These are phyloP conservation scores for Melitaea athalia DNA, from an alignment of 2,888 invertebrate genomes.

Conservation along the genomic window DNA sequence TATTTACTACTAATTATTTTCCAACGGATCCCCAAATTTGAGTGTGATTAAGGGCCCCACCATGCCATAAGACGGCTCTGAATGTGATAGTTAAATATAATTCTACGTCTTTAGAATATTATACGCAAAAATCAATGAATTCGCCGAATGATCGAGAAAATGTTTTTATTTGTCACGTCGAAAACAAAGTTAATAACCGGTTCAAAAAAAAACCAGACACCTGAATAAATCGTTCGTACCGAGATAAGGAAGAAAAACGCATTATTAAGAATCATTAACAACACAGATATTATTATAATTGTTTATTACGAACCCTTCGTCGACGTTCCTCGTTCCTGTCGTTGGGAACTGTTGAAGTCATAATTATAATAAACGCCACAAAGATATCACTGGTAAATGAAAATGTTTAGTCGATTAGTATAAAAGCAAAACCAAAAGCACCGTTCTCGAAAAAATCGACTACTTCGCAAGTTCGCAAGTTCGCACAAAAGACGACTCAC, in stretches of 20 bases:
- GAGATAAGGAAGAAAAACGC: constrained; percentile 41
- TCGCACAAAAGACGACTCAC: not conserved
- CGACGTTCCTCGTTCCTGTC: constrained; percentile 77
- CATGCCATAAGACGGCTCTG: not conserved
- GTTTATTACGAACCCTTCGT: constrained; percentile 60
- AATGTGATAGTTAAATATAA: not conserved
- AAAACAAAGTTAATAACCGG: constrained; percentile 22
- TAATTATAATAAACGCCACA: constrained; percentile 33
- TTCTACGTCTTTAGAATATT: not conserved
- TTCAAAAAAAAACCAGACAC: constrained; percentile 37
- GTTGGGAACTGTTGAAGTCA: constrained; percentile 68
- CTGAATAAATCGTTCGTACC: constrained; percentile 22
- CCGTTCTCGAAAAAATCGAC: constrained; percentile 12
- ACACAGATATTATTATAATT: constrained; percentile 12
- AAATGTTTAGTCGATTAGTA: not conserved
- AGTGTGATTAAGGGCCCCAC: no score
- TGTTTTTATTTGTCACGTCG: constrained; percentile 6
- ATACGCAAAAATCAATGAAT: not conserved
- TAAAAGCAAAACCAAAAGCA: no score
- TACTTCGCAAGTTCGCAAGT: no score
- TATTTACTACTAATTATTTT: no score
- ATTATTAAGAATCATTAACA: constrained; percentile 53
- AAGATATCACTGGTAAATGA: not conserved
- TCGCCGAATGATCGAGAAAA: constrained; percentile 14
- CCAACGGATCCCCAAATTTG: no score